A percentile compares a stretch with the other conserved stretches of the same genome.
phyloP scores from a whole-genome alignment of 1,140 invertebrate genomes.

The Leptestheria dahalacensis region DNA sequence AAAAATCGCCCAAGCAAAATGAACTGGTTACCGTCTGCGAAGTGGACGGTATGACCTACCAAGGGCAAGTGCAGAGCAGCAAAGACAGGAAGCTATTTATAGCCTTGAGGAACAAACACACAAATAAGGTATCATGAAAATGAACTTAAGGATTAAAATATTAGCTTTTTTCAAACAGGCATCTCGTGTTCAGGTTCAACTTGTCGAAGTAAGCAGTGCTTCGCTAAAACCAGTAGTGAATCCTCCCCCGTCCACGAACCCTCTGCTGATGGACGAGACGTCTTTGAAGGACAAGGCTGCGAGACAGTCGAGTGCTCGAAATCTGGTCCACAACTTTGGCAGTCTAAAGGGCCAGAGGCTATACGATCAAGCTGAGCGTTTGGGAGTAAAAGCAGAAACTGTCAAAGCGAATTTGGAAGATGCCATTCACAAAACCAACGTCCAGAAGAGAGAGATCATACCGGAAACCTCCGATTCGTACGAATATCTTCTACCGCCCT shows the following conservation, averaged over 20 bases:
- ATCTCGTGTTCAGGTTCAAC: constrained; percentile 8
- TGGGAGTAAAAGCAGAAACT: constrained; percentile 10
- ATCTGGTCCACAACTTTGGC: constrained; percentile 11
- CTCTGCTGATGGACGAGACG: constrained; percentile 1
- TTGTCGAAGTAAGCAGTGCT: constrained; percentile 7
- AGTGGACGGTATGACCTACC: neutral
- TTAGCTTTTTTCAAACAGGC: neutral
- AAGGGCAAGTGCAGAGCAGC: neutral
- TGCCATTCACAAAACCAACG: neutral
- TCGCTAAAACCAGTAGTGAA: neutral
- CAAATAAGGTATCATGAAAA: constrained; percentile 1
- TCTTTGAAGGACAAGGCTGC: neutral
- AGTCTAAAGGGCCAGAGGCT: constrained; percentile 10
- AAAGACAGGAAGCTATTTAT: neutral
- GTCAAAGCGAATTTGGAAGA: constrained; percentile 14
- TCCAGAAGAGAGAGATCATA: neutral
- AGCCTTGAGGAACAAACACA: neutral
- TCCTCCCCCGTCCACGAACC: constrained; percentile 3
- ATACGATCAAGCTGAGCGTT: constrained; percentile 13
- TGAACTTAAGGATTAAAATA: neutral
- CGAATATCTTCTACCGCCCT: constrained; percentile 6
- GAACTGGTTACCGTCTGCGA: constrained; percentile 2
- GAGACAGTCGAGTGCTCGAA: too few relatives aligned
- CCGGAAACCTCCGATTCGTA: constrained; percentile 2
- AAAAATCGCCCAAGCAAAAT: neutral